These are phyloP conservation scores for Aproaerema taeniolella DNA, from an alignment of 2,888 invertebrate genomes.

Conservation along the genomic window DNA sequence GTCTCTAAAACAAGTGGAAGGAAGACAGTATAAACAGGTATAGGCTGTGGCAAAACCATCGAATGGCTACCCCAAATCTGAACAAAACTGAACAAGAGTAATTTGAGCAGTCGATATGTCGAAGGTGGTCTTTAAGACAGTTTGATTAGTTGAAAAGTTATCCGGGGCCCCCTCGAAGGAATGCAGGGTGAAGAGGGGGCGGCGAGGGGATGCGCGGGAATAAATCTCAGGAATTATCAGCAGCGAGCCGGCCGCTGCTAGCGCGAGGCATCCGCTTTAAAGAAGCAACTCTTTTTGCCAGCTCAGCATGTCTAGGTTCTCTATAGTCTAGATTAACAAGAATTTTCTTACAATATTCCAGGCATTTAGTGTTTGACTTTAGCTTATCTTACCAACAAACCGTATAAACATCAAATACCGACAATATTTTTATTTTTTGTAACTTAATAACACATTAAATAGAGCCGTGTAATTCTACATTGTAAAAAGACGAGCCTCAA, in stretches of 20 bases:
- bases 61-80: slow-evolving; percentile 18
- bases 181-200: slow-evolving; percentile 14
- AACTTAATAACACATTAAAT: too few species aligned
- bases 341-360: too few species aligned
- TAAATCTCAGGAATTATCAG: slow-evolving; percentile 30
- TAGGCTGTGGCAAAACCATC: slow-evolving; percentile 15
- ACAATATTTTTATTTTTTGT: too few species aligned
- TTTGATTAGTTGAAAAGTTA: slow-evolving; percentile 63
- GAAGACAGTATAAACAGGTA: background rate
- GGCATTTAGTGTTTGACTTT: too few species aligned
- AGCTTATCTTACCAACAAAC: too few species aligned
- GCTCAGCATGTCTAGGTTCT: too few species aligned
- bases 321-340: too few species aligned
- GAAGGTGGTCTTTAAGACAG: slow-evolving; percentile 56
- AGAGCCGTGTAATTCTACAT: too few species aligned
- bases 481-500: too few species aligned
- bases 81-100: slow-evolving; percentile 30
- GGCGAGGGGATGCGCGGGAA: slow-evolving; percentile 19
- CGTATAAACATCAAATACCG: too few species aligned
- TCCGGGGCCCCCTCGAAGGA: slow-evolving; percentile 18
- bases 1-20: background rate
- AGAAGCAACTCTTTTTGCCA: background rate
- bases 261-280: too few species aligned
- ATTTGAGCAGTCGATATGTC: slow-evolving; percentile 55
- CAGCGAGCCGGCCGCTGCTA: slow-evolving; percentile 12